phyloP scores from a whole-genome alignment of 2,888 invertebrate genomes.

The Helobdella robusta region DNA sequence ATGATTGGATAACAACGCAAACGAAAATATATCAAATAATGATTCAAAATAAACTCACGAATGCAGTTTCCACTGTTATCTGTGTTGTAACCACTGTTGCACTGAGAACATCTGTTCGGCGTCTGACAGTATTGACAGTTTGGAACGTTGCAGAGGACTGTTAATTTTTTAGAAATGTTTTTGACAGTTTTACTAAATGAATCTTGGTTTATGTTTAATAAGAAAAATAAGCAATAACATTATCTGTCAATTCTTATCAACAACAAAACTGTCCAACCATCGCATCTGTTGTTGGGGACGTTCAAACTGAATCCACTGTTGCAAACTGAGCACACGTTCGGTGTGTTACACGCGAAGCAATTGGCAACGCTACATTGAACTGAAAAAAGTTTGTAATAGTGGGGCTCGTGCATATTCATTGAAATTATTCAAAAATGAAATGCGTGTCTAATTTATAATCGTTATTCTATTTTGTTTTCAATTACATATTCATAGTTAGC shows the following conservation, averaged over 20 bases:
- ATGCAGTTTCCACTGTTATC: constrained; percentile 12
- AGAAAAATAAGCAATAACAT: too few relatives aligned
- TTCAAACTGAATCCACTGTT: constrained; percentile 8
- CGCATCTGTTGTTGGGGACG: background rate
- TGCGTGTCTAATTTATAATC: too few relatives aligned
- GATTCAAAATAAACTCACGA: too few relatives aligned
- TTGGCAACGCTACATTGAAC: constrained; percentile 7
- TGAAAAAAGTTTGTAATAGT: too few relatives aligned
- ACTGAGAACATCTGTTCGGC: background rate
- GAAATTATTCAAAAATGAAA: too few relatives aligned
- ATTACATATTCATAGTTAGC: too few relatives aligned
- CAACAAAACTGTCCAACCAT: background rate
- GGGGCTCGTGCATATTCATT: too few relatives aligned
- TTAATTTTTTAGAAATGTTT: background rate
- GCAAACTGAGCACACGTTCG: background rate
- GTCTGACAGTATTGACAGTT: constrained; percentile 16
- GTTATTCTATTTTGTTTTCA: too few relatives aligned
- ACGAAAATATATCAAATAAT: too few relatives aligned
- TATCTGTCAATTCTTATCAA: background rate
- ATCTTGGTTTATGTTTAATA: too few relatives aligned
- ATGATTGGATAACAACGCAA: too few relatives aligned
- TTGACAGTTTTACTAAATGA: too few relatives aligned
- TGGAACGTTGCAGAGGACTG: constrained; percentile 19
- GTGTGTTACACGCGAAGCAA: background rate
- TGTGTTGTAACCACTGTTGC: constrained; percentile 7